Conservation (phyloP, 2,888 invertebrate genomes). For the Parnassius apollo region DNA sequence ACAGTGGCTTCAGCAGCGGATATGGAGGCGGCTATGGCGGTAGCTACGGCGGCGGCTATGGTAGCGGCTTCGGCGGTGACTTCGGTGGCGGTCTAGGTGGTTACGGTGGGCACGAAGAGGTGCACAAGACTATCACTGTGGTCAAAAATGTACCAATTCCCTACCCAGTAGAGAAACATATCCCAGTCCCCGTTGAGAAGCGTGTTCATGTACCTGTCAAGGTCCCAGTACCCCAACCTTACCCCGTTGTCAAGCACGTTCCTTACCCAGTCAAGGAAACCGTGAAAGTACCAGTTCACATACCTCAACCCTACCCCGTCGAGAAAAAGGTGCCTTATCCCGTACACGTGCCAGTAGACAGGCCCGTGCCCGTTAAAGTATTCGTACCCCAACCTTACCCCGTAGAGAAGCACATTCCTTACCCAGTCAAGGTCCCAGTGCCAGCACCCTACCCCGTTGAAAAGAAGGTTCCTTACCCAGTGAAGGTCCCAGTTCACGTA, state of each 20-base stretch:
- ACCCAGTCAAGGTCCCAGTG: conserved; percentile 85
- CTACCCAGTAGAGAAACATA: conserved; percentile 86
- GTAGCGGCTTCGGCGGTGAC: conserved; percentile 40
- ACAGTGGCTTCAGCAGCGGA: conserved; percentile 46
- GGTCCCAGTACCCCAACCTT: conserved; percentile 85
- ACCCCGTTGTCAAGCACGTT: conserved; percentile 84
- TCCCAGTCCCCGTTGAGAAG: conserved; percentile 85
- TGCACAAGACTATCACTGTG: conserved; percentile 86
- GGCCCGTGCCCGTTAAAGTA: conserved; percentile 75
- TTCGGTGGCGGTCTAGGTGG: conserved; percentile 37
- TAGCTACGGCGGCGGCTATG: conserved; percentile 56
- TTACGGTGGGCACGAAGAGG: conserved; percentile 73
- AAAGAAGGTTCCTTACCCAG: conserved; percentile 84
- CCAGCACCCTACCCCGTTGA: conserved; percentile 86
- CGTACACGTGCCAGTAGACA: conserved; percentile 76
- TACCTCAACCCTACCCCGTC: conserved; percentile 87
- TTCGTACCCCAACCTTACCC: conserved; percentile 82
- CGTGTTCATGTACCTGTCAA: conserved; percentile 82
- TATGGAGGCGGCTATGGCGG: conserved; percentile 46
- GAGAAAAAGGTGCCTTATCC: conserved; percentile 82
- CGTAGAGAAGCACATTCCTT: conserved; percentile 83
- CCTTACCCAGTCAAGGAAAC: conserved; percentile 85
- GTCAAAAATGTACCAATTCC: conserved; percentile 87
- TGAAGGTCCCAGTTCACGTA: conserved; percentile 82
- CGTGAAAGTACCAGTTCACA: conserved; percentile 82